phyloP scores from a whole-genome alignment of 2,113 vertebrate species.

The Corythornis madagascariensis region DNA sequence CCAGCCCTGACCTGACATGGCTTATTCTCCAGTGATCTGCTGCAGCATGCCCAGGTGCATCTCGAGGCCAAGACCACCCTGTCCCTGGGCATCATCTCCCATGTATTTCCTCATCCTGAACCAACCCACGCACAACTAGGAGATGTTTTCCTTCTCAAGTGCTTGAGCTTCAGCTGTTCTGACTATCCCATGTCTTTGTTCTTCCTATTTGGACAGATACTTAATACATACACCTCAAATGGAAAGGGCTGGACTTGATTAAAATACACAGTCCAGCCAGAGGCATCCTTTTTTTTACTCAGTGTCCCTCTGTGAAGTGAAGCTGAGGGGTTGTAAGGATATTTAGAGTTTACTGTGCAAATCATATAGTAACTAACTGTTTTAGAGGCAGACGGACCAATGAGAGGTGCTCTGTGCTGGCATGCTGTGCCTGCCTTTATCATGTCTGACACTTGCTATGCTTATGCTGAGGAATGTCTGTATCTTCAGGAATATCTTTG shows the following conservation, averaged over 20 bases:
- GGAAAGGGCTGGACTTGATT: slow-evolving; percentile 30
- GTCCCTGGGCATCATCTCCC: not conserved
- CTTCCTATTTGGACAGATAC: slow-evolving; percentile 58
- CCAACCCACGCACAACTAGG: not conserved
- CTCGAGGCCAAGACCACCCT: accelerated
- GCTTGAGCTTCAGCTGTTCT: slow-evolving; percentile 18
- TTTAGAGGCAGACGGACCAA: not conserved
- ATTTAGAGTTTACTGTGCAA: not conserved
- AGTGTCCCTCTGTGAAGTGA: not conserved
- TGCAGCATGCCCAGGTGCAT: accelerated
- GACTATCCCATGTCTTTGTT: not conserved
- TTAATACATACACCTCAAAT: slow-evolving; percentile 39
- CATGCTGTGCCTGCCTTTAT: not conserved
- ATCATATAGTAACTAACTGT: not conserved
- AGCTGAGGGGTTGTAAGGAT: not conserved
- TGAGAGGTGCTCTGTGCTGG: not conserved
- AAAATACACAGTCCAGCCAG: not conserved
- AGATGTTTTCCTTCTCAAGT: not conserved
- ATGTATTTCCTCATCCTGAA: not conserved
- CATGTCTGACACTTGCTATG: not conserved
- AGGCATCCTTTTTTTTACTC: not conserved
- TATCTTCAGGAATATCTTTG: not conserved
- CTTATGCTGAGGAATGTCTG: not conserved
- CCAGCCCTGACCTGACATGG: accelerated
- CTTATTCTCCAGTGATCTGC: not conserved